A percentile compares a stretch with the other conserved stretches of the same genome.
These are phyloP conservation scores for Parasteatoda lunata DNA, from an alignment of 2,888 invertebrate genomes.

Conservation along the genomic window DNA sequence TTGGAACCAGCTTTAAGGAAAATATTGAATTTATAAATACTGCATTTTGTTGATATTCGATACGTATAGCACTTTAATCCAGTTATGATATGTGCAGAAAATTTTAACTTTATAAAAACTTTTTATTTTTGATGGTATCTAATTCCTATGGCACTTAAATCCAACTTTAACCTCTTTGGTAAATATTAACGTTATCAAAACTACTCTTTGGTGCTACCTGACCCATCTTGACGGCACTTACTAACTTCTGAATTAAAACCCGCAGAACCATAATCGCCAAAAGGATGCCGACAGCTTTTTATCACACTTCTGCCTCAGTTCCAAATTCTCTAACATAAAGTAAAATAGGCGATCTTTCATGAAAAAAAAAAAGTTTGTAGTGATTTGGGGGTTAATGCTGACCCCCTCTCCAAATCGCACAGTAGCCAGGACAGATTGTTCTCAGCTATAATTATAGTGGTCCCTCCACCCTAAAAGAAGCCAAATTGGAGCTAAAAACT, in stretches of 20 bases:
- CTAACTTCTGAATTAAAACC: neutral
- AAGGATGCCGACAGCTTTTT: neutral
- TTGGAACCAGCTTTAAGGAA: too few species aligned
- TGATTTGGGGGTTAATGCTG: neutral
- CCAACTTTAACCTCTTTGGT: too few species aligned
- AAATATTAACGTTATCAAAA: too few species aligned
- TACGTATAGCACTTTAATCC: too few species aligned
- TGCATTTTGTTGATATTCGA: too few species aligned
- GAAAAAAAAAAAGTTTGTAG: neutral
- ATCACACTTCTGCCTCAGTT: neutral
- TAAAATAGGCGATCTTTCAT: neutral
- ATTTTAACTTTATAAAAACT: too few species aligned
- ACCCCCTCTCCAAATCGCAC: conserved; percentile 8
- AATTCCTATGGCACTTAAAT: too few species aligned
- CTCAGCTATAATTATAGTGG: conserved; percentile 53
- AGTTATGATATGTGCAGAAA: too few species aligned
- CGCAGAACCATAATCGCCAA: neutral
- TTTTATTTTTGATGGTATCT: too few species aligned
- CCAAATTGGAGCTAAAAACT: conserved; percentile 40
- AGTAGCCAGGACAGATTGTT: conserved; percentile 46
- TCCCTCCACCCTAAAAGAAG: conserved; percentile 3
- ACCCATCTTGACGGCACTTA: too few species aligned
- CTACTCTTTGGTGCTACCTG: too few species aligned
- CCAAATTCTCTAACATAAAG: neutral
- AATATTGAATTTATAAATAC: too few species aligned